Base-by-base conservation (phyloP, 2,113 vertebrate species). In the Aldabrachelys gigantea region DNA sequence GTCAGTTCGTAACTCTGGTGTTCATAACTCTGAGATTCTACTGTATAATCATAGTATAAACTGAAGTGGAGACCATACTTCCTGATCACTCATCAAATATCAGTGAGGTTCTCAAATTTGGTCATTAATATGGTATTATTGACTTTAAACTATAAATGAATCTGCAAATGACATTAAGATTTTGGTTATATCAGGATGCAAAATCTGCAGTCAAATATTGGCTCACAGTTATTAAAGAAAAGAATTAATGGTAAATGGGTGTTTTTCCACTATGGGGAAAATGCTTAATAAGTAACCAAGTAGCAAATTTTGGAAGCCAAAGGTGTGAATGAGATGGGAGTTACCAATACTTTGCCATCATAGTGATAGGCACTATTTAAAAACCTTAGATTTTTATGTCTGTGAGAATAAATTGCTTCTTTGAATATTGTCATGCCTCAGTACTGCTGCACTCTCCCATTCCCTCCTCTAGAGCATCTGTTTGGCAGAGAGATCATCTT, bases 21-120 rank as follows among this genome's bases (percentile, higher is more conserved):
- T 59, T 59, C 25, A 10, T 59, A 59, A 27, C 57, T 59, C 27
- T 59, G 27, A 5, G 57, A 11, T 59, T 59, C 57, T 59, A 59
- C 57, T 29, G 27, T 27, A 93, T 76, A 94, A 95, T 85, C 89
- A 90, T 93, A 93, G 96, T 75, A 92, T 91, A 92, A 98, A 95
- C 93, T 86, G 92, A 96, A 96, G 89, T 53, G 96, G 95, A 96
- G 97, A 95, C 94, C 44, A 95, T 49, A 53, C 95, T 97, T 98
- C 91, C 95, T 13, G 8, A 65, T 83, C 92, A 83, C 84, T 76
- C 80, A 90, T 90, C 97, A 97, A 97, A 89, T 88, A 95, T 50
- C 93, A 79, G 65, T 14, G 31, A 72, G 78, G 85, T 93, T 97
- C 57, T 85, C 92, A 88, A 79, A 91, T 35, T 41, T 76, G n/a